These are phyloP conservation scores for Cryptotis parvus DNA, from an alignment of 2,113 vertebrate species.

Conservation along the genomic window DNA sequence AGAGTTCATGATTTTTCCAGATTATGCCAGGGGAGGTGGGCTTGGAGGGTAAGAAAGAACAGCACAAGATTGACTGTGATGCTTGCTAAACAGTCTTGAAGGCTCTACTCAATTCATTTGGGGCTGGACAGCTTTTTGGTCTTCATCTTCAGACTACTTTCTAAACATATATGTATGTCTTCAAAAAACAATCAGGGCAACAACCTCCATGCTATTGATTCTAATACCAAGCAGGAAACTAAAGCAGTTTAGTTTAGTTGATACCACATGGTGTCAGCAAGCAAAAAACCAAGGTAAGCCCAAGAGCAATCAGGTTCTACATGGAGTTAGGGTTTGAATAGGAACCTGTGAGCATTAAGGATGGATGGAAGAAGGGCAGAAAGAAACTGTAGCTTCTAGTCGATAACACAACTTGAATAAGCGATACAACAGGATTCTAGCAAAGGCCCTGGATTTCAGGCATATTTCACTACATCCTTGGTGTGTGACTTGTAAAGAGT, in stretches of 20 bases:
- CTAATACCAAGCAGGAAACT: conserved; percentile 29
- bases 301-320: background rate
- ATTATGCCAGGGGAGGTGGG: too few species aligned
- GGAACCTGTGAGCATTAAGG: background rate
- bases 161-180: background rate
- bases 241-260: too few species aligned
- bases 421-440: background rate
- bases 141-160: conserved; percentile 28
- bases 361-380: background rate
- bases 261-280: background rate
- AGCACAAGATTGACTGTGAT: background rate
- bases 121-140: conserved; percentile 10
- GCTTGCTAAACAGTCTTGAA: background rate
- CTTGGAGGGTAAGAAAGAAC: too few species aligned
- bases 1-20: background rate
- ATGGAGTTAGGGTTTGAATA: background rate
- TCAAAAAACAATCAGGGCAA: background rate
- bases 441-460: background rate
- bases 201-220: background rate
- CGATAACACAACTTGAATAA: conserved; percentile 15
- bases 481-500: background rate
- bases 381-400: background rate
- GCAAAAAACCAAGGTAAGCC: background rate
- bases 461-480: background rate
- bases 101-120: background rate